Base-by-base conservation (phyloP, 2,797 vertebrate genomes). In the Sebastolobus alascanus region DNA sequence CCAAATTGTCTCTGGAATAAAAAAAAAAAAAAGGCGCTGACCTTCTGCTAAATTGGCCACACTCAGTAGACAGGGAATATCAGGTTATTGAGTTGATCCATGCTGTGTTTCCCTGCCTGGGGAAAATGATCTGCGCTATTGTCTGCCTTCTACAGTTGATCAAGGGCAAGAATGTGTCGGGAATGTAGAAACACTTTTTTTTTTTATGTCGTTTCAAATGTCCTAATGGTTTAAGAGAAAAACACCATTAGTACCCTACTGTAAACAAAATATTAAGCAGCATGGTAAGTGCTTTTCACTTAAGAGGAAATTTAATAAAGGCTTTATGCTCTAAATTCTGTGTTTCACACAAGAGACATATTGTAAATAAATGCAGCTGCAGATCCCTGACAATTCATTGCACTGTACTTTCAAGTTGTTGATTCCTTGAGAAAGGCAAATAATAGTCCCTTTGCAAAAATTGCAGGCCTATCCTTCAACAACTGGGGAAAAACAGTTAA, bases 71-170 rank as follows among this genome's bases (percentile, higher is more conserved):
- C 79, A 72, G 92, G 80, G 95, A 96, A 95, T 96, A 96, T 96
- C 93, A 94, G 94, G 95, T 95, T 96, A 96, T 96, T 96, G 96
- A 96, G 95, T 94, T 90, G 94, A 94, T 94, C 90, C 96, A 96
- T 94, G 96, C 95, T 96, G 96, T 79, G 95, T 91, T 93, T 94
- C 91, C 92, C 92, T 89, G 91, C 92, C 91, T 84, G 90, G 88
- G 90, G 93, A 93, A 93, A 95, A 95, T 85, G 93, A 96, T 96
- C 93, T 93, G 88, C 73, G 79, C 91, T 86, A 92, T 93, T 94
- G 90, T 95, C 88, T 93, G 90, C 79, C 85, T 92, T 89, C 85
- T 90, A 83, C 79, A 90, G 92, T 90, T 94, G 94, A 96, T 96
- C 94, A 95, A 95, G 94, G 95, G 87, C 94, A 94, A 83, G 87